A percentile compares a stretch with the other conserved stretches of the same genome.
Conservation (phyloP, 2,113 vertebrate genomes). For the Rattus rattus region DNA sequence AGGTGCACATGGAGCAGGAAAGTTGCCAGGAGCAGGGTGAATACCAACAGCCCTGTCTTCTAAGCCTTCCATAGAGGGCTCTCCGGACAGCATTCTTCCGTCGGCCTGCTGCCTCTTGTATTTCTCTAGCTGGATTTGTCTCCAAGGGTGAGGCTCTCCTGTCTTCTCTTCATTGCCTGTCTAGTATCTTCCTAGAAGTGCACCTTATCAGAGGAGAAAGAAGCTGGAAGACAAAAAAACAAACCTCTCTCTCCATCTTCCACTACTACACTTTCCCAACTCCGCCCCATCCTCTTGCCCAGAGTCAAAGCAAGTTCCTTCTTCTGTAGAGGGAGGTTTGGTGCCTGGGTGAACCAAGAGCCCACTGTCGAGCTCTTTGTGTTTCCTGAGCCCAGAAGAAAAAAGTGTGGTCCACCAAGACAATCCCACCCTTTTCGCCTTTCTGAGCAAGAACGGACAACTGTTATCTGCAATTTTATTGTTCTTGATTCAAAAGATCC, state of each 20-base stretch:
- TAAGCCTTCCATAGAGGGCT: rapidly evolving
- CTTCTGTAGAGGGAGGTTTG: background rate
- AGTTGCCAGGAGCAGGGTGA: background rate
- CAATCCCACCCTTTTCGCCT: constrained; percentile 84
- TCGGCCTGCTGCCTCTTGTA: background rate
- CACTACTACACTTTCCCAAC: background rate
- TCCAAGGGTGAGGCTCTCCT: background rate
- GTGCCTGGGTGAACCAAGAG: constrained; percentile 63
- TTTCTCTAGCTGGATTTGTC: background rate
- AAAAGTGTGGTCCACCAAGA: constrained; percentile 63
- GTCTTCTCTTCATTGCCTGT: background rate
- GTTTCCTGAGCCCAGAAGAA: constrained; percentile 73
- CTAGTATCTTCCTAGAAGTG: background rate
- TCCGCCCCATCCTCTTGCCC: too few species aligned
- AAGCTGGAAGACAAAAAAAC: background rate
- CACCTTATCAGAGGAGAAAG: background rate
- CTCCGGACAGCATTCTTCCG: background rate
- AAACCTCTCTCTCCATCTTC: background rate
- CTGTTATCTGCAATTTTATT: constrained; percentile 86
- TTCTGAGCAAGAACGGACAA: constrained; percentile 80
- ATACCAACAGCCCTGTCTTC: background rate
- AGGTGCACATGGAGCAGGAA: background rate
- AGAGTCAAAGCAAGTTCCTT: background rate
- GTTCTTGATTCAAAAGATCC: constrained; percentile 83
- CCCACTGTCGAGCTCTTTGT: constrained; percentile 31